Base-by-base conservation (phyloP, 2,888 invertebrate species). In the Cryptocephalus moraei region DNA sequence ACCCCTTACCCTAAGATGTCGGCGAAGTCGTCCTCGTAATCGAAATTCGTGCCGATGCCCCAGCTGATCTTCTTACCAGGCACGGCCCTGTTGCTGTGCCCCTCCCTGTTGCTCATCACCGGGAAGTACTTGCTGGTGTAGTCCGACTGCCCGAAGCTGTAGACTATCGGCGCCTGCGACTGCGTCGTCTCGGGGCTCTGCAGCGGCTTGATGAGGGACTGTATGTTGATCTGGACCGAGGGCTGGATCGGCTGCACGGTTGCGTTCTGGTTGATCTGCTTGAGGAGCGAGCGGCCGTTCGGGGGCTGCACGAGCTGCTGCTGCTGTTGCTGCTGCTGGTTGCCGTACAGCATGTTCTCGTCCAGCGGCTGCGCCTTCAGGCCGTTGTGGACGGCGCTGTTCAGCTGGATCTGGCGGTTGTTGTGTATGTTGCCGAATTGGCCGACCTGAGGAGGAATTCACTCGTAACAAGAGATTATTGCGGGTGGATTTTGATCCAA, bases 1-100 rank as follows among this genome's bases (percentile, higher is more conserved):
- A 6, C 31, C 31, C 54, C 74, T 66, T 65, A 86, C 87, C 86
- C 86, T 53, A 87, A 72, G 55, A 86, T 81, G 60, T 82, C 80
- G 6, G 83, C 82, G 60, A 84, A 80, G 55, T 84, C 80, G 59
- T 84, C 83, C 32, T 78, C 78, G 46, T 66, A 64, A 13, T 64
- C 61, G 60, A 55, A 62, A 57, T 54, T 66, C 10, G 55, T 68
- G 56, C 61, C 63, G 61, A 60, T 54, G 8, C 61, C 63, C 68
- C 67, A 68, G 4, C 60, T 57, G 22, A 66, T 57, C 48, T 64
- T 63, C 45, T 65, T 63, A 45, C 54, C 58, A 2, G 54, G 51
- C 11, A 56, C 45, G 8, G 53, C 48, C 45, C 54, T 54, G 39
- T 46, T 48, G 45, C 13, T 44, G 44, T 66, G 69, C 44, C 66